Percentiles rank a stretch among this genome's conserved stretches.
phyloP scores from a whole-genome alignment of 2,797 vertebrate species.

The Erethizon dorsatum region DNA sequence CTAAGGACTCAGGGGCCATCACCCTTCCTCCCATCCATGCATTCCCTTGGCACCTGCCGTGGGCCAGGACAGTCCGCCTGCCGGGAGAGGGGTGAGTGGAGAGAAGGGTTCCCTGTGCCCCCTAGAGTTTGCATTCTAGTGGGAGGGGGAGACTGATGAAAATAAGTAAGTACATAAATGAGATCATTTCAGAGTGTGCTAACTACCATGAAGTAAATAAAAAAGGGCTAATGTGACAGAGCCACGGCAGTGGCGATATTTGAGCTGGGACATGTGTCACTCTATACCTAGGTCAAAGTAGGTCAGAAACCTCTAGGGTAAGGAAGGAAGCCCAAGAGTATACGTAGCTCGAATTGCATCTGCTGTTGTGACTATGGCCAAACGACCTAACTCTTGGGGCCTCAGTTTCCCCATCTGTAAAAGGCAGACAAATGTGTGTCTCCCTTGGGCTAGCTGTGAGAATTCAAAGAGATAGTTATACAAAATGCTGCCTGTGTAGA shows the following conservation, averaged over 20 bases:
- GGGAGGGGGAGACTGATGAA: not conserved
- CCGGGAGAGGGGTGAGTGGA: not conserved
- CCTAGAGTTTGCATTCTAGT: not conserved
- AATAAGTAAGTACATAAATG: slow-evolving; percentile 35
- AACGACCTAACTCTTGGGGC: not conserved
- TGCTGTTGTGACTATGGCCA: not conserved
- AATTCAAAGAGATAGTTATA: not conserved
- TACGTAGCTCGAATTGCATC: not conserved
- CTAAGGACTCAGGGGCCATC: not conserved
- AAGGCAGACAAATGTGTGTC: not conserved
- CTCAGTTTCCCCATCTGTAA: slow-evolving; percentile 53
- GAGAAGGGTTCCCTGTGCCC: not conserved
- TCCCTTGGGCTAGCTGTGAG: not conserved
- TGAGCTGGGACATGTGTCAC: slow-evolving; percentile 14
- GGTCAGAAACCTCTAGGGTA: not conserved
- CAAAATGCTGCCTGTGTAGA: accelerated
- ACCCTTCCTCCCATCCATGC: not conserved
- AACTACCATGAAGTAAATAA: slow-evolving; percentile 29
- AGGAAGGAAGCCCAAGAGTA: not conserved
- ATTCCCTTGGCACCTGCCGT: not conserved
- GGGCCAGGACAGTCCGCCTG: not conserved
- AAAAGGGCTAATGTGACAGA: not conserved
- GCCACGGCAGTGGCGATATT: not conserved
- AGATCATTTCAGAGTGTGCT: not conserved
- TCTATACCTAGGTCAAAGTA: slow-evolving; percentile 23